These are phyloP conservation scores for Eubucco bourcierii DNA, from an alignment of 2,113 vertebrate species.

Conservation along the genomic window DNA sequence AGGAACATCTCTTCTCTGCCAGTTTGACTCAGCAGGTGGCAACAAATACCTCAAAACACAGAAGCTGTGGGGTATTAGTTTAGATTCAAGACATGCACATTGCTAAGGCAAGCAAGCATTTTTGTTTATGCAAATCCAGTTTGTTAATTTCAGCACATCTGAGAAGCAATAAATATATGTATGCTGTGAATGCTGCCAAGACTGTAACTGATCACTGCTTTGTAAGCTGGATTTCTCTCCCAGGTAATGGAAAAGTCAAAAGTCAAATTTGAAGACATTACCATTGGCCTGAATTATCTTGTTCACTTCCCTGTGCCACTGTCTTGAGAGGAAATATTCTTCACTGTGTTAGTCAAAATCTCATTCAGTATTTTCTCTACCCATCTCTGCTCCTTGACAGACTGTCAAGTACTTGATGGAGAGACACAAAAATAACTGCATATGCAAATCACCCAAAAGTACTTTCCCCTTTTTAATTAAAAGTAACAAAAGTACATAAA, in stretches of 20 bases:
- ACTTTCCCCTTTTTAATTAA: neutral
- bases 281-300: neutral
- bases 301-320: neutral
- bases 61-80: neutral
- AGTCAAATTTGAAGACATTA: neutral
- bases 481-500: neutral
- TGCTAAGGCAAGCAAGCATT: neutral
- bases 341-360: neutral
- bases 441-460: neutral
- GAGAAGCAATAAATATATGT: constrained; percentile 57
- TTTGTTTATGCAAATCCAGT: constrained; percentile 22
- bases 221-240: constrained; percentile 42
- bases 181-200: constrained; percentile 51
- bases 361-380: neutral
- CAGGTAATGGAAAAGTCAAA: constrained; percentile 26
- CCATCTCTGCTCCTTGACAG: neutral
- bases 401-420: neutral
- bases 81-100: neutral
- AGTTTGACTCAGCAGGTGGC: neutral
- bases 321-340: neutral
- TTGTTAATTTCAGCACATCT: constrained; percentile 40
- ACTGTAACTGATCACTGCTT: constrained; percentile 36
- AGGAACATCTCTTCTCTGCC: neutral
- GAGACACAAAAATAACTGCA: neutral
- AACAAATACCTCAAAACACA: neutral